Base-by-base conservation (phyloP, 2,888 invertebrate species). In the Leucoma salicis region DNA sequence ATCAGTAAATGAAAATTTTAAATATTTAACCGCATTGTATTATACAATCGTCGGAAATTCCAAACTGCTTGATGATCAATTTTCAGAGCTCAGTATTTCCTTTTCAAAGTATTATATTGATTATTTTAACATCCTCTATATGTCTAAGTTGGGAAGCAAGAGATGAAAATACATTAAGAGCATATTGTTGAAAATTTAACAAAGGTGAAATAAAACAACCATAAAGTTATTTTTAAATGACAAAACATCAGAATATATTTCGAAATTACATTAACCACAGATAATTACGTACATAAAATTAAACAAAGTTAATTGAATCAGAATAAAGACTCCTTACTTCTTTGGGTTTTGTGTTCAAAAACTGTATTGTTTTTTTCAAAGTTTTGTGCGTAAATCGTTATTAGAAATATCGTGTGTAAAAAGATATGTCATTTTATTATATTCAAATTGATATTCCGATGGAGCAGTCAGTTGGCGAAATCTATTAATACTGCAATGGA, bases 171-270 rank as follows among this genome's bases (percentile, higher is more conserved):
- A n/a, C n/a, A n/a, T n/a, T n/a, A n/a, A n/a, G n/a, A n/a, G n/a
- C n/a, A n/a, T n/a, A n/a, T n/a, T n/a, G n/a, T n/a, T n/a, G n/a
- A n/a, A n/a, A n/a, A n/a, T n/a, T n/a, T n/a, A n/a, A n/a, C n/a
- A n/a, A n/a, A n/a, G n/a, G 2, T 27, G 11, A 27, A 27, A 29
- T 29, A 3, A 29, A 29, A 29, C 14, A 29, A 29, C 13, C 38
- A 49, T 15, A 27, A 51, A 48, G 53, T 53, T 57, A 50, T 71
- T 73, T 40, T 75, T 77, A 74, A 82, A 78, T 75, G 76, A 75
- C 71, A 84, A 72, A 86, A 85, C 86, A 85, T 88, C 83, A 82
- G 82, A 87, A 86, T 87, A 85, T 82, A 85, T 83, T 84, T 83
- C 78, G 77, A 86, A 87, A 87, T 64, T 78, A 86, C 81, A 79